Conservation (phyloP, 2,113 vertebrate species). For the Chaetorhynchus papuensis region DNA sequence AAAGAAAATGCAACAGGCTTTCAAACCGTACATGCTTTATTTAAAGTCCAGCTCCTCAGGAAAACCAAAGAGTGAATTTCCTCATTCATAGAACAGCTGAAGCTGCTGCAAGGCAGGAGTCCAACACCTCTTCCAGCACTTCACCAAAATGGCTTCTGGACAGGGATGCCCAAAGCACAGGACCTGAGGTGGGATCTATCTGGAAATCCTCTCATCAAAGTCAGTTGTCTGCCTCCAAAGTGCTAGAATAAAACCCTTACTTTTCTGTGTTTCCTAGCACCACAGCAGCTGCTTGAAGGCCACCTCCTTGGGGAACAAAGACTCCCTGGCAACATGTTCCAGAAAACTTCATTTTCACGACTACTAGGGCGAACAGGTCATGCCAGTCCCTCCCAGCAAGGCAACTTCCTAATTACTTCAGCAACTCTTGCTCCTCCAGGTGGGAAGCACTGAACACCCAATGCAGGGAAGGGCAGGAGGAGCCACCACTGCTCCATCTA, state of each 20-base stretch:
- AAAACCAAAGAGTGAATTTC: background rate
- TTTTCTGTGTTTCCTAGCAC: background rate
- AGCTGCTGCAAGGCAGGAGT: background rate
- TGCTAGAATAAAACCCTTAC: background rate
- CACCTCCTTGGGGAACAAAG: background rate
- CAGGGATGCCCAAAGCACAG: background rate
- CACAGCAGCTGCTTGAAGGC: background rate
- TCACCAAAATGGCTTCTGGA: background rate
- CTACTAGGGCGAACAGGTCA: background rate
- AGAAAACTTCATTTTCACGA: background rate
- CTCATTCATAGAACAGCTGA: background rate
- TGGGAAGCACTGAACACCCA: background rate
- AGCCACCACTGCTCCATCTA: background rate
- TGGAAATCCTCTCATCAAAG: background rate
- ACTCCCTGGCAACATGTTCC: background rate
- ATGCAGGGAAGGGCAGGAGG: background rate
- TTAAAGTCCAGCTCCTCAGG: background rate
- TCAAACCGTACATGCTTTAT: background rate
- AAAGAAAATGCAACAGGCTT: background rate
- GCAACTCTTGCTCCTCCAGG: background rate
- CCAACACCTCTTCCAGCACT: background rate
- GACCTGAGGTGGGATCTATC: background rate
- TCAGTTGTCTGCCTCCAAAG: background rate
- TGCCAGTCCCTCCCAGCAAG: background rate
- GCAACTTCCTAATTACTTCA: background rate